Base-by-base conservation (phyloP, 2,888 invertebrate species). In the Ennomos fuscantarius region DNA sequence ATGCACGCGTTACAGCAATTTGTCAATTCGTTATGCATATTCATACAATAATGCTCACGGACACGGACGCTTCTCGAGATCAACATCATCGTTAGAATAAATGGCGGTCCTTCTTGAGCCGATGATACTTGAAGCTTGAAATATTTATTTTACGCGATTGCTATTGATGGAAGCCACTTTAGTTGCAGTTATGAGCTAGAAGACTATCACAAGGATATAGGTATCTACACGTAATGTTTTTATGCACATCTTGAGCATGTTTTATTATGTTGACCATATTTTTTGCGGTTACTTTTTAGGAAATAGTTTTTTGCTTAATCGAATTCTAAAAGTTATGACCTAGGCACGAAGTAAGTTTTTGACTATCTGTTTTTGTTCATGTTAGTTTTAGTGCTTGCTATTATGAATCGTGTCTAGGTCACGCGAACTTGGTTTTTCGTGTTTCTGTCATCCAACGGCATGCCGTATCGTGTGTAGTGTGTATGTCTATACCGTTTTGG, bases 1-100 rank as follows among this genome's bases (percentile, higher is more conserved):
- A 42, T 62, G 62, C 64, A 64, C 64, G 45, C 31, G 31, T 46
- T 55, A 32, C 33, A 39, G 34, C 45, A 61, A 66, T 66, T 65
- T 58, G 56, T 62, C 52, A 65, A 69, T 69, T 64, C 54, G 55
- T 46, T 54, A 62, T 62, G 59, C 65, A 54, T 65, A 57, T 62
- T 57, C 46, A 52, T 57, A 12, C 33, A 40, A 56, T 60, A 53
- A 56, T 60, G 52, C 50, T 68, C 66, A 69, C 55, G 44, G 36
- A 53, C 66, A 69, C 55, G 44, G 36, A 53, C 54, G 48, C 37
- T 65, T 50, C 55, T 57, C 37, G 15, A 55, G 60, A 57, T 53
- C 54, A 62, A 66, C 60, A 63, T 44, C 15, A 57, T 42, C 2
- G 34, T 40, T 45, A 24, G 37, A 24, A 49, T 31, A 55, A 48